These are phyloP conservation scores for Dolomedes plantarius DNA, from an alignment of 2,888 invertebrate genomes.

Conservation along the genomic window DNA sequence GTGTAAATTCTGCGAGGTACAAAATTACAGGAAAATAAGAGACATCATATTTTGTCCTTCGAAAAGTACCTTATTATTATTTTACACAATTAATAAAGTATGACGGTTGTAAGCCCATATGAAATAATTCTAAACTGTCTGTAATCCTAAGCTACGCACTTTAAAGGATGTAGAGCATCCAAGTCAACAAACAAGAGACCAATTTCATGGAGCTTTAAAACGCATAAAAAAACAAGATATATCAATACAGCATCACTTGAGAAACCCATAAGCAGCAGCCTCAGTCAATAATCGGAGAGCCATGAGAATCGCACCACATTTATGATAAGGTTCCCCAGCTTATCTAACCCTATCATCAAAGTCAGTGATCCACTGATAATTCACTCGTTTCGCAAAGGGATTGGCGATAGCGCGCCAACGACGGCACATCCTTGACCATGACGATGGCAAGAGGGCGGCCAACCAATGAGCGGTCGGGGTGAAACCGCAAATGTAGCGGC, in stretches of 20 bases:
- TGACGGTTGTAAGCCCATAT: no score
- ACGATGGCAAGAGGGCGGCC: slow-evolving; percentile 28
- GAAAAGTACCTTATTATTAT: no score
- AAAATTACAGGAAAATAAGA: no score
- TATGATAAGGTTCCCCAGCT: slow-evolving; percentile 1
- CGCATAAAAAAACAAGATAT: background rate
- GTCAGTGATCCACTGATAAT: slow-evolving; percentile 3
- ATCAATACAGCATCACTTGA: background rate
- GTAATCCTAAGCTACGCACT: no score
- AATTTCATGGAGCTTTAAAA: no score
- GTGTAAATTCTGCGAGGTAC: no score
- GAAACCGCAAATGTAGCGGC: slow-evolving; percentile 68
- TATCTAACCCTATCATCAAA: slow-evolving; percentile 14
- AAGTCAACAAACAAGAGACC: no score
- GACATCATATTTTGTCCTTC: no score
- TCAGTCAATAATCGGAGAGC: background rate
- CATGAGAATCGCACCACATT: slow-evolving; percentile 15
- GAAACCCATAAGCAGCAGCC: background rate
- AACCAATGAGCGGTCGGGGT: slow-evolving; percentile 50
- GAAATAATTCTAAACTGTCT: no score
- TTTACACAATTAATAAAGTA: no score
- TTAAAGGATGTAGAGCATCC: no score
- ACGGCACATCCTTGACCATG: background rate
- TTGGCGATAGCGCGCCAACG: slow-evolving; percentile 22
- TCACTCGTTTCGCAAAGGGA: background rate